A percentile compares a stretch with the other conserved stretches of the same genome.
phyloP scores from a whole-genome alignment of 2,888 invertebrate species.

The Odontocolon sp. region DNA sequence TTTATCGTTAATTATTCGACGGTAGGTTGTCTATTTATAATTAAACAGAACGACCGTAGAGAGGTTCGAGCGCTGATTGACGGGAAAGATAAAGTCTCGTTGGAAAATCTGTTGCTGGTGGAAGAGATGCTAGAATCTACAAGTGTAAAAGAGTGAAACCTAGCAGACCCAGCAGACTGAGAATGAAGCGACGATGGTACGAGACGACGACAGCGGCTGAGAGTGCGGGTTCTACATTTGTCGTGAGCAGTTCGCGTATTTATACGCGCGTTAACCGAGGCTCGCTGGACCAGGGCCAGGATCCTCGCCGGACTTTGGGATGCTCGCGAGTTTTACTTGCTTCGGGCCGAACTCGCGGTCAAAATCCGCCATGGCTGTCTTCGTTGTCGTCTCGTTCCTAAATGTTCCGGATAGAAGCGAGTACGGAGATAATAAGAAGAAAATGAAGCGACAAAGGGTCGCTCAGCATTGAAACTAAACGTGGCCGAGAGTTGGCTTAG shows the following conservation, averaged over 20 bases:
- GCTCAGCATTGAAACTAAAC: neutral
- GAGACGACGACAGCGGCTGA: constrained; percentile 27
- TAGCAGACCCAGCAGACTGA: neutral
- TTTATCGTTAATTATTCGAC: constrained; percentile 12
- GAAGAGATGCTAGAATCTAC: neutral
- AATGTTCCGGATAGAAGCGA: constrained; percentile 23
- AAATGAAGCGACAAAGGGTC: neutral
- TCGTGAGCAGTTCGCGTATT: constrained; percentile 67
- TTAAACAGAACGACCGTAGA: constrained; percentile 2
- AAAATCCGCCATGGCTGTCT: constrained; percentile 28
- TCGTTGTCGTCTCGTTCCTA: constrained; percentile 12
- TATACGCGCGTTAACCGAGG: constrained; percentile 67
- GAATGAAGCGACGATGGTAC: constrained; percentile 17
- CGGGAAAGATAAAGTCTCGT: constrained; percentile 16
- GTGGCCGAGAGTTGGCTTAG: no score
- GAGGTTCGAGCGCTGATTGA: constrained; percentile 30
- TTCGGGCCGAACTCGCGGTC: constrained; percentile 47
- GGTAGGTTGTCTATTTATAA: constrained; percentile 23
- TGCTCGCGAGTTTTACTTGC: constrained; percentile 48
- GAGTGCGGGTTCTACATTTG: constrained; percentile 62
- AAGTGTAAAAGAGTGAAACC: constrained; percentile 16
- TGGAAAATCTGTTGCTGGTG: neutral
- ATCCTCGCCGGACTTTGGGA: constrained; percentile 46
- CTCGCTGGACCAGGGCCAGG: constrained; percentile 70
- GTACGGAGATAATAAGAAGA: neutral